Percentiles rank a stretch among this genome's conserved stretches.
Conservation (phyloP, 1,140 invertebrate genomes). For the Vanessa tameamea region DNA sequence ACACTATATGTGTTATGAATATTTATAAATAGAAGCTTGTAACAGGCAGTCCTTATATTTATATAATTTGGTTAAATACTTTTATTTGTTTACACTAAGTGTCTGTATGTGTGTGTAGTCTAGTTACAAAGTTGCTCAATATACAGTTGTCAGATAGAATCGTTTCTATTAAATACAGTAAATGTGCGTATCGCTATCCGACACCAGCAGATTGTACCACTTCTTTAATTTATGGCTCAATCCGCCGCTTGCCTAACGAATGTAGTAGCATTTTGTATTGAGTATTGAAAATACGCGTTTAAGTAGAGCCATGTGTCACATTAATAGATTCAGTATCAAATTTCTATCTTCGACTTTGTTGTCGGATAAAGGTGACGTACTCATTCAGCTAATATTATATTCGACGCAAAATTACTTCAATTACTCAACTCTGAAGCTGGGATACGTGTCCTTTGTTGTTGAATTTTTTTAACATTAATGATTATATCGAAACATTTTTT, state of each 20-base stretch:
- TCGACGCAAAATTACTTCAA: too few species aligned
- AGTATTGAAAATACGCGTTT: background rate
- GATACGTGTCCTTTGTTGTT: too few species aligned
- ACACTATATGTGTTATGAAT: too few species aligned
- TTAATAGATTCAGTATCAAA: background rate
- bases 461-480: too few species aligned
- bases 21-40: too few species aligned
- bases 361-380: too few species aligned
- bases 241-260: background rate
- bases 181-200: background rate
- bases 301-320: background rate
- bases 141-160: slow-evolving; percentile 2
- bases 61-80: too few species aligned
- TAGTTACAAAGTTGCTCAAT: slow-evolving; percentile 2
- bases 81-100: background rate
- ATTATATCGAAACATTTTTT: too few species aligned
- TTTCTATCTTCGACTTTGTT: background rate
- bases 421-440: too few species aligned
- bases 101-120: background rate
- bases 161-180: background rate
- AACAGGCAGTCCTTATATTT: too few species aligned
- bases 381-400: too few species aligned
- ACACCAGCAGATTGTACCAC: background rate
- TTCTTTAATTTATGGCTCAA: slow-evolving; percentile 15
- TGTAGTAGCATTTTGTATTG: slow-evolving; percentile 6